These are phyloP conservation scores for Bombylius major DNA, from an alignment of 2,888 invertebrate genomes.

Conservation along the genomic window DNA sequence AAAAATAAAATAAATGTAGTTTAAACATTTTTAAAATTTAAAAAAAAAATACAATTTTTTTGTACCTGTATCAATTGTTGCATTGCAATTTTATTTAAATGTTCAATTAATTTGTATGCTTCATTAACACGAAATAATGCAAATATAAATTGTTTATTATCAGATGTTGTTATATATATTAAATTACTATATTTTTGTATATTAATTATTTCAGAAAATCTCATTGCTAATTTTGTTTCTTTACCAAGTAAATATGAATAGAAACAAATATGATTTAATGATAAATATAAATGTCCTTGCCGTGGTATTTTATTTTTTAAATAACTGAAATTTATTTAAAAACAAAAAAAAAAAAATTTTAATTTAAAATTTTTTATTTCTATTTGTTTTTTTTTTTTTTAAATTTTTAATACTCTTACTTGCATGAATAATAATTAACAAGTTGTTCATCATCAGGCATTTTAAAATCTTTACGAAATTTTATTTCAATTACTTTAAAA, in stretches of 20 bases:
- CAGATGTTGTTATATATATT: slow-evolving; percentile 73
- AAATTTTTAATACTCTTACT: slow-evolving; percentile 46
- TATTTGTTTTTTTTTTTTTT: neutral
- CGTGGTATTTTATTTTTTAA: slow-evolving; percentile 85
- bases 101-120: slow-evolving; percentile 85
- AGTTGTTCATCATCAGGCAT: slow-evolving; percentile 89
- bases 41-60: neutral
- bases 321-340: slow-evolving; percentile 49
- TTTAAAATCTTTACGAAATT: slow-evolving; percentile 78
- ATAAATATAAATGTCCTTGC: slow-evolving; percentile 97
- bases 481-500: slow-evolving; percentile 69
- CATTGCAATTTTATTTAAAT: slow-evolving; percentile 93
- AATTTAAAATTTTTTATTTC: neutral
- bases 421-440: slow-evolving; percentile 88
- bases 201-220: slow-evolving; percentile 63
- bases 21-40: neutral
- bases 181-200: slow-evolving; percentile 65
- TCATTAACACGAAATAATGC: slow-evolving; percentile 80
- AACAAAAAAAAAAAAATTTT: slow-evolving; percentile 1
- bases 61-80: slow-evolving; percentile 48
- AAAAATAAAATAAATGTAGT: slow-evolving; percentile 5
- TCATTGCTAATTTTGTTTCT: slow-evolving; percentile 74
- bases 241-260: slow-evolving; percentile 87
- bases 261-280: slow-evolving; percentile 91
- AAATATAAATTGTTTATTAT: slow-evolving; percentile 73